Evolutionary conservation across 2,797 vertebrate species (phyloP).

Genomic region (Carapus acus): DNA sequence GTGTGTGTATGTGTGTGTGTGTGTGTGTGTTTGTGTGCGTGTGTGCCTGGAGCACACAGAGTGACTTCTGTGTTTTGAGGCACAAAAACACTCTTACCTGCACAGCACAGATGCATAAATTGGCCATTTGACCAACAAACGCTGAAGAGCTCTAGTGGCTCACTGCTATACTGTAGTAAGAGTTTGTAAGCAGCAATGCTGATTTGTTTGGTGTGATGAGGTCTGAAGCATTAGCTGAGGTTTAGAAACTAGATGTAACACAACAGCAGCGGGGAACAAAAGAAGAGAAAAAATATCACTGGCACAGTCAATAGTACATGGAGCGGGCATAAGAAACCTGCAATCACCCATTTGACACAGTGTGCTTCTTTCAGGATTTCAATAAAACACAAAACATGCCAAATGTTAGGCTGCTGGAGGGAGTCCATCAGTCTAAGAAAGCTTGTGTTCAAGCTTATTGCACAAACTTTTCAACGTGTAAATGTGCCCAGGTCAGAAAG

Average conservation of each 20-base stretch:
- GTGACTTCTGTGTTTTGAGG: conserved; percentile 70
- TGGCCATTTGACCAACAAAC: conserved; percentile 58
- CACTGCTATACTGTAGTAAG: conserved; percentile 58
- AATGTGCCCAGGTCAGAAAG: conserved; percentile 61
- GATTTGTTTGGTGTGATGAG: conserved; percentile 66
- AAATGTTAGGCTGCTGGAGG: conserved; percentile 49
- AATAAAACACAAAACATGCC: conserved; percentile 51
- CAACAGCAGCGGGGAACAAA: conserved; percentile 31
- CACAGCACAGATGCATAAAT: conserved; percentile 56
- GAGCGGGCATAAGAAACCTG: conserved; percentile 53
- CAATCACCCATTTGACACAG: conserved; percentile 62
- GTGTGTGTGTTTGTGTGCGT: conserved; percentile 14
- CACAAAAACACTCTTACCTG: conserved; percentile 69
- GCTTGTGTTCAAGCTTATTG: conserved; percentile 61
- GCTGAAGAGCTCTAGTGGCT: conserved; percentile 58
- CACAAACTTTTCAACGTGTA: conserved; percentile 54
- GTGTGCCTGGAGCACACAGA: conserved; percentile 57
- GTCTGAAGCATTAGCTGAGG: conserved; percentile 52
- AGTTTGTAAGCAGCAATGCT: conserved; percentile 68
- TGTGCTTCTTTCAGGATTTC: conserved; percentile 64
- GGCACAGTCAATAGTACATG: conserved; percentile 66
- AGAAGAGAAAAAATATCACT: conserved; percentile 47
- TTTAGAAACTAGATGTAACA: conserved; percentile 11
- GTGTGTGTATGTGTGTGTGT: conserved; percentile 55
- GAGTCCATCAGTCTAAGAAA: conserved; percentile 57